Evolutionary conservation across 2,113 vertebrate genomes (phyloP), one percentile per base, ranked within the genome.

Genomic region (Polyodon spathula): DNA sequence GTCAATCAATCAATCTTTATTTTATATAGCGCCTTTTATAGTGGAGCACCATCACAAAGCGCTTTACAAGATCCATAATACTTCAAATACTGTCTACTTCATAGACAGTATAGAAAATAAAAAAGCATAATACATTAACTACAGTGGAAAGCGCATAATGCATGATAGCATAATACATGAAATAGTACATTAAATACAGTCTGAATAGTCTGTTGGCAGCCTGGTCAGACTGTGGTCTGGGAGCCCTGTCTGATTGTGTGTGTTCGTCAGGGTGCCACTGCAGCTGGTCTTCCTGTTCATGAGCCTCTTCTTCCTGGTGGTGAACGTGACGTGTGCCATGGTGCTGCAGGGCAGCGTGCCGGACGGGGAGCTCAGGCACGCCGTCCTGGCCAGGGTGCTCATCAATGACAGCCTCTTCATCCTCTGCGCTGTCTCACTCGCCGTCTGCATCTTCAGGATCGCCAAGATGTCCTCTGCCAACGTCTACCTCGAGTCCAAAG

Each of bases 401-500:
- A 74, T 96, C 81, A 98, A 95, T 2, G 92, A 98, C 77, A 90
- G 88, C 65, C 90, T 98, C 37, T 97, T 97, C 67, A 93, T 97
- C 69, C 83, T 94, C 73, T 97, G 92, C 71, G 92, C 93, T 64
- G 69, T 97, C 71, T 94, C 86, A 1, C 83, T 98, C 72, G 90
- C 93, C 64, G 84, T 88, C 70, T 96, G 92, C 79, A 88, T 94
- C 85, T 96, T 88, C 84, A 94, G 91, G 73, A 89, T 96, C 4
- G 89, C 93, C 76, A 97, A 94, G 86, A 91, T 94, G 92, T 93
- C 95, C 64, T 94, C 93, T 17, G 94, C 94, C n/a, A 96, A 94
- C 0, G 93, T 97, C 82, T 98, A 98, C 86, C 92, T 98, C 54
- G 93, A 97, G 81, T 97, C 95, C 57, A 97, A 97, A 89, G 95